Evolutionary conservation across 1,140 invertebrate species (phyloP), one percentile per base, ranked within the genome.

Genomic region (Chrysoperla carnea): DNA sequence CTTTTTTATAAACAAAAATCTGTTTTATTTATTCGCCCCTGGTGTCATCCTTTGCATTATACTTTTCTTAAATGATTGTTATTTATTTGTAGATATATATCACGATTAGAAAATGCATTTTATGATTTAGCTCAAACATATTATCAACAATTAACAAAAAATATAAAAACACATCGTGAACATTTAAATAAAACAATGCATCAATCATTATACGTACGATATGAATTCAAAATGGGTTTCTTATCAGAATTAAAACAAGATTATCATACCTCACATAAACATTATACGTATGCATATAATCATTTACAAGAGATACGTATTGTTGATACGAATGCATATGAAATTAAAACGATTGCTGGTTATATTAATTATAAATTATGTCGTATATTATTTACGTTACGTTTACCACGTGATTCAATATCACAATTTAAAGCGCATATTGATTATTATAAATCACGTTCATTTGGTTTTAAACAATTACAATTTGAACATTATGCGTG

Each of bases 171-270:
- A 33, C 89, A 95, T 60, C 71, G 81, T 48, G 91, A 95, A 57
- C 82, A 90, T 53, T 68, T 96, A 8, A 92, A 91, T 52, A 92
- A 90, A 67, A 88, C 79, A 8, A 83, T 80, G 11, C 91, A 96
- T 64, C 84, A 88, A 55, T 82, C 85, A 50, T 66, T 97, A 13
- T 90, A 89, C 70, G 88, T 98, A 4, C 67, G 94, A 15, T 92
- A 98, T 69, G 87, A 94, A 52, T 97, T 95, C 56, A 99, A 99
- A 68, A 80, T 96, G 56, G 95, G 81, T n/a, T 96, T 94, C 66
- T 76, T 93, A 36, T 86, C 87, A 63, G 94, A 99, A 66, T 61
- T 97, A 37, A 83, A 84, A 52, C 86, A 92, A 56, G 93, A 98
- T 59, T 70, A 78, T 43, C 78, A 77, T 54, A 80, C 81, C 9